A percentile compares a stretch with the other conserved stretches of the same genome.
Conservation (phyloP, 2,113 vertebrate species). For the Gopherus flavomarginatus region DNA sequence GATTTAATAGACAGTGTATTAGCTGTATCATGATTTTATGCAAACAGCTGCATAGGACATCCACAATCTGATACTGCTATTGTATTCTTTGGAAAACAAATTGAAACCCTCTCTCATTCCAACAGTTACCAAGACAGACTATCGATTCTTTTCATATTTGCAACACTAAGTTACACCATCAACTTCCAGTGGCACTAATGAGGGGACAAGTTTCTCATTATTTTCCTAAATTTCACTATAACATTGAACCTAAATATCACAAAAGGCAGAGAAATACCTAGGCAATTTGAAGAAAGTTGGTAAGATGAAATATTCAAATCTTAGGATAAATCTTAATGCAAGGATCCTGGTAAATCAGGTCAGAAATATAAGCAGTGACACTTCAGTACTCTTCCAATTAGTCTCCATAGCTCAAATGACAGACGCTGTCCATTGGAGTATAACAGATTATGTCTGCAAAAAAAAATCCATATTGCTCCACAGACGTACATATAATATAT, state of each 20-base stretch:
- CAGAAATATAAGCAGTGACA: not conserved
- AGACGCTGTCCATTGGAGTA: not conserved
- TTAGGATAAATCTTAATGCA: not conserved
- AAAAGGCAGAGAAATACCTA: not conserved
- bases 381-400: conserved; percentile 25
- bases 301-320: not conserved
- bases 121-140: not conserved
- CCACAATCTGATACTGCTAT: not conserved
- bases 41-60: not conserved
- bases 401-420: conserved; percentile 33
- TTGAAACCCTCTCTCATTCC: not conserved
- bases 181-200: not conserved
- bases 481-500: not conserved
- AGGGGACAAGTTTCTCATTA: not conserved
- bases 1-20: not conserved
- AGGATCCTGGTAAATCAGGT: not conserved
- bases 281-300: not conserved
- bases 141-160: not conserved
- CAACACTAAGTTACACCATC: not conserved
- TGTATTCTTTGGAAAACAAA: not conserved
- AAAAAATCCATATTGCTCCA: conserved; percentile 25
- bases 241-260: not conserved
- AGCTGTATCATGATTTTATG: not conserved
- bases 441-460: conserved; percentile 48
- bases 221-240: not conserved